A percentile compares a stretch with the other conserved stretches of the same genome.
Evolutionary conservation across 2,113 vertebrate genomes (phyloP).

Genomic region (Perccottus glenii): DNA sequence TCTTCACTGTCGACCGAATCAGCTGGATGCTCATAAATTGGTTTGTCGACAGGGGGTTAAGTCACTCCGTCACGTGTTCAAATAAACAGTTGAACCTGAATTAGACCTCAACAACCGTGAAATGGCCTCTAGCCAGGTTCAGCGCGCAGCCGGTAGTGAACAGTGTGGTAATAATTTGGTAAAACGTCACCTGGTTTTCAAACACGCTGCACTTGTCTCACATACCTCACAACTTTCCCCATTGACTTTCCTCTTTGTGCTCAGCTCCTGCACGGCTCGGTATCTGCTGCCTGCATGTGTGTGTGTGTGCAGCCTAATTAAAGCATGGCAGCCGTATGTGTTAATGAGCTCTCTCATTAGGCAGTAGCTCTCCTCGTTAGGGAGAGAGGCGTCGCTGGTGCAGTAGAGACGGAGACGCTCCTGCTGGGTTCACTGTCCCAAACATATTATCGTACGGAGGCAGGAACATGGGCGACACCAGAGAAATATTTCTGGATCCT

Average conservation of each 20-base stretch:
- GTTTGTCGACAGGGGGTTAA: slow-evolving; percentile 2
- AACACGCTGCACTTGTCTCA: slow-evolving; percentile 14
- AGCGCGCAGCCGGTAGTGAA: neutral
- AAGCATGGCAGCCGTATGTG: slow-evolving; percentile 86
- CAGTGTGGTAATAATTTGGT: neutral
- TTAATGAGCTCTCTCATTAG: slow-evolving; percentile 91
- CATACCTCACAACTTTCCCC: slow-evolving; percentile 34
- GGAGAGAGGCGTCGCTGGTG: slow-evolving; percentile 69
- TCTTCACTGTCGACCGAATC: neutral
- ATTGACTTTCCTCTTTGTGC: slow-evolving; percentile 38
- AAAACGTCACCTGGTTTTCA: slow-evolving; percentile 11
- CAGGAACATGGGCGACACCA: slow-evolving; percentile 13
- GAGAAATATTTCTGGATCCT: slow-evolving; percentile 35
- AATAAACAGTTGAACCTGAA: slow-evolving; percentile 23
- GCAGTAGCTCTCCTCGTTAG: slow-evolving; percentile 86
- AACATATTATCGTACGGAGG: slow-evolving; percentile 50
- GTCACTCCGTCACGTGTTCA: neutral
- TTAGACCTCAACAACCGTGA: slow-evolving; percentile 12
- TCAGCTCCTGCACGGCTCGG: slow-evolving; percentile 9
- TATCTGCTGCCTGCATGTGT: slow-evolving; percentile 10
- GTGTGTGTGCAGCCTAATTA: slow-evolving; percentile 85
- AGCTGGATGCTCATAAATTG: neutral
- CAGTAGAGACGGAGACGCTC: slow-evolving; percentile 64
- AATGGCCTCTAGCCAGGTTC: slow-evolving; percentile 1
- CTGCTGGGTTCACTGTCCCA: slow-evolving; percentile 76